phyloP scores from a whole-genome alignment of 2,797 vertebrate genomes.

The Rhynchotus rufescens region DNA sequence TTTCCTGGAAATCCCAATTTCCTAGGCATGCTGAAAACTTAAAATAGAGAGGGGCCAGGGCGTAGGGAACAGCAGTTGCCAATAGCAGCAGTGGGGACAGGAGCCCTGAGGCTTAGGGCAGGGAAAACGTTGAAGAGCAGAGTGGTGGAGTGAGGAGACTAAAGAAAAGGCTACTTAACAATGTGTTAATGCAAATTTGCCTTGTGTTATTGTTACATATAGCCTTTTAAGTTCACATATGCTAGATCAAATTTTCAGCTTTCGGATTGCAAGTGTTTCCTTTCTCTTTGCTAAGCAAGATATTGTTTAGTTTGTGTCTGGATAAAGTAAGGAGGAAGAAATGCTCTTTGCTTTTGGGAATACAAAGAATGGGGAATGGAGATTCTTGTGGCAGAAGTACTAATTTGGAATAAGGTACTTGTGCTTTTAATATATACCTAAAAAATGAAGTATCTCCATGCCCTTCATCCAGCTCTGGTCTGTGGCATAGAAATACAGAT shows the following conservation, averaged over 20 bases:
- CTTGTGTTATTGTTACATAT: slow-evolving; percentile 2
- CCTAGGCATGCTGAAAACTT: not conserved
- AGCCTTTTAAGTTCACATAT: slow-evolving; percentile 34
- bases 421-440: not conserved
- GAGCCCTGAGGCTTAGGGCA: slow-evolving; percentile 43
- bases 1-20: not conserved
- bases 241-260: slow-evolving; percentile 39
- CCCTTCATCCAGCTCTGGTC: not conserved
- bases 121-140: slow-evolving; percentile 30
- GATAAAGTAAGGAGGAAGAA: not conserved
- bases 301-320: not conserved
- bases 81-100: slow-evolving; percentile 24
- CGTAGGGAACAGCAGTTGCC: slow-evolving; percentile 40
- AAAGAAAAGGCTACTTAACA: slow-evolving; percentile 59
- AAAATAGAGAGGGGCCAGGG: not conserved
- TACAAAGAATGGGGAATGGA: not conserved
- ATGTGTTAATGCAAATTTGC: slow-evolving; percentile 53
- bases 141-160: not conserved
- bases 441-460: not conserved
- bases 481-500: not conserved
- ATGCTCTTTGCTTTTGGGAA: not conserved
- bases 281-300: not conserved
- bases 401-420: not conserved
- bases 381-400: not conserved
- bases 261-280: slow-evolving; percentile 11